Percentiles rank a stretch among this genome's conserved stretches.
These are phyloP conservation scores for Manis crassicaudata DNA, from an alignment of 2,797 vertebrate species.

Conservation along the genomic window DNA sequence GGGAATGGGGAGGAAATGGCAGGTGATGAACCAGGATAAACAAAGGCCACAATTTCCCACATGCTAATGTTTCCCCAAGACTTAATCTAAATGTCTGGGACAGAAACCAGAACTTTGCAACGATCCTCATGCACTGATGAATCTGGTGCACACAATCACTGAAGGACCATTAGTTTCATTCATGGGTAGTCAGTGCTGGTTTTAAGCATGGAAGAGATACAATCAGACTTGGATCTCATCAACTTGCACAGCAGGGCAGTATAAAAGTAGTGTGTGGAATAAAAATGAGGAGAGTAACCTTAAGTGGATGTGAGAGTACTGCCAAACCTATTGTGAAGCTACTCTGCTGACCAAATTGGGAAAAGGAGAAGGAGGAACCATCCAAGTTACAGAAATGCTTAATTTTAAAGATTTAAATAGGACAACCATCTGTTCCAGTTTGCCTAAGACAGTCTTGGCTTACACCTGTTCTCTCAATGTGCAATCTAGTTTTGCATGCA, in stretches of 20 bases:
- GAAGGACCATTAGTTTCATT: not conserved
- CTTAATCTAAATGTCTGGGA: not conserved
- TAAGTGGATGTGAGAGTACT: not conserved
- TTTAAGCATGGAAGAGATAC: not conserved
- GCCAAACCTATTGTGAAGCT: not conserved
- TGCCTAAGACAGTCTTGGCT: not conserved
- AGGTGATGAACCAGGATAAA: not conserved
- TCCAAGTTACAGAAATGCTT: not conserved
- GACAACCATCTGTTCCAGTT: not conserved
- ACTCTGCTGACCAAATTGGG: not conserved
- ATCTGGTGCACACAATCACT: not conserved
- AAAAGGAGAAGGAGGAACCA: not conserved
- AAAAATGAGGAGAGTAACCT: not conserved
- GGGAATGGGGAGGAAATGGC: too few species aligned
- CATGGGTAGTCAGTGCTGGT: fast-evolving
- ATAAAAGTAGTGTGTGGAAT: fast-evolving
- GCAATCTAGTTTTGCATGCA: not conserved
- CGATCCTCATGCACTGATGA: not conserved
- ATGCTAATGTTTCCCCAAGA: not conserved
- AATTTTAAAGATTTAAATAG: not conserved
- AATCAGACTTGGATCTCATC: not conserved
- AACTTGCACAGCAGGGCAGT: not conserved
- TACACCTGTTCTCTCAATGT: not conserved
- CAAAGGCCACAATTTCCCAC: not conserved
- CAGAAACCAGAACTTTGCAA: not conserved